Percentiles rank a stretch among this genome's conserved stretches.
phyloP scores from a whole-genome alignment of 2,888 invertebrate genomes.

The Myopa testacea region DNA sequence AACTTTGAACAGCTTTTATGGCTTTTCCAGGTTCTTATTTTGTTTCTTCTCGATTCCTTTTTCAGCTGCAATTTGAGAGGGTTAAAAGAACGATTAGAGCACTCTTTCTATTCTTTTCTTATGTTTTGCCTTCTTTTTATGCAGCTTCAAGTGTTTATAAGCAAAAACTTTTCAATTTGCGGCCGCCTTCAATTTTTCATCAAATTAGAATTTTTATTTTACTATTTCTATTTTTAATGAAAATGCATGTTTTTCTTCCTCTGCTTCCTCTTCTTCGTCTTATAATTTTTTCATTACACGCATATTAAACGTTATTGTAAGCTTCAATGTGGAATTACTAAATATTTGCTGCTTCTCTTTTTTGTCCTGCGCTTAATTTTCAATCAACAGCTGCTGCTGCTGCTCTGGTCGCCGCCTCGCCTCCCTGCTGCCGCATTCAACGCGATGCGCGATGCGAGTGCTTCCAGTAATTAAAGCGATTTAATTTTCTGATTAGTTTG shows the following conservation, averaged over 20 bases:
- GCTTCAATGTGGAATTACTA: conserved; percentile 23
- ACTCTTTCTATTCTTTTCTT: no score
- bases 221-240: neutral
- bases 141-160: no score
- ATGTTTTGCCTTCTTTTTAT: no score
- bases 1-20: no score
- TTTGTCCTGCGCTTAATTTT: neutral
- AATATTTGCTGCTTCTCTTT: neutral
- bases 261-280: neutral
- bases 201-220: neutral
- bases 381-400: neutral
- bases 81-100: no score
- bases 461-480: conserved; percentile 68
- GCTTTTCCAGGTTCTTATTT: no score
- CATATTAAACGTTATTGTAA: conserved; percentile 38
- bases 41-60: no score
- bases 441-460: conserved; percentile 45
- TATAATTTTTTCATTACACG: conserved; percentile 29
- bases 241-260: conserved; percentile 25
- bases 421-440: conserved; percentile 30
- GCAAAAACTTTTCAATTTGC: neutral
- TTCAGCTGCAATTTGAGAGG: neutral
- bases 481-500: conserved; percentile 67
- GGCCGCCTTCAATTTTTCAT: neutral
- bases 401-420: neutral